phyloP scores from a whole-genome alignment of 1,140 invertebrate genomes.

The Euglossa dilemma region DNA sequence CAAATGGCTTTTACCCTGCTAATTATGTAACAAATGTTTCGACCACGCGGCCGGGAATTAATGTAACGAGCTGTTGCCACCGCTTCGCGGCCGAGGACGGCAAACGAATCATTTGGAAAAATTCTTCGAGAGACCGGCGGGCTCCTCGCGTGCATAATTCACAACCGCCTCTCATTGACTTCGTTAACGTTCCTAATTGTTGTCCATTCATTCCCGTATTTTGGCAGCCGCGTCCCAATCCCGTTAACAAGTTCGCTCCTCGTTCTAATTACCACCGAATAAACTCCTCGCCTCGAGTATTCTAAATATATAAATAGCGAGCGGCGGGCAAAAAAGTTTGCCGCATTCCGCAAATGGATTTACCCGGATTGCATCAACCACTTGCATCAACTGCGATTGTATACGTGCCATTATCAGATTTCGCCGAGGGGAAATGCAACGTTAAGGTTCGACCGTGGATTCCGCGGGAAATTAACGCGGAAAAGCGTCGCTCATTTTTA shows the following conservation, averaged over 20 bases:
- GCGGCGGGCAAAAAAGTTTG: conserved; percentile 6
- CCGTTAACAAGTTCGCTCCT: conserved; percentile 41
- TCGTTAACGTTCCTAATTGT: conserved; percentile 44
- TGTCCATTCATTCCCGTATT: conserved; percentile 35
- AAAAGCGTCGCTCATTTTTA: neutral
- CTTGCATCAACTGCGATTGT: too few species aligned
- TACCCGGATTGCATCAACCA: neutral
- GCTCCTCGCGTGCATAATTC: conserved; percentile 29
- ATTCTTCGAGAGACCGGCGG: neutral
- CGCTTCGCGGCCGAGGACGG: neutral
- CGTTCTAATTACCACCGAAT: conserved; percentile 41
- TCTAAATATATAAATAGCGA: conserved; percentile 8
- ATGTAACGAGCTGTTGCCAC: conserved; percentile 1
- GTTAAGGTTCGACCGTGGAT: neutral
- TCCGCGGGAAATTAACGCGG: neutral
- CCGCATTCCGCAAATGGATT: neutral
- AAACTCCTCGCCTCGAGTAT: conserved; percentile 30
- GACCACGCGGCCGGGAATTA: neutral
- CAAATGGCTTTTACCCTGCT: neutral
- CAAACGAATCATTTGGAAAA: conserved; percentile 29
- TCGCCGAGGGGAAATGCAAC: neutral
- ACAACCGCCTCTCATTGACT: conserved; percentile 30
- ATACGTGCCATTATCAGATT: neutral
- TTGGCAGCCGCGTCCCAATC: conserved; percentile 33
- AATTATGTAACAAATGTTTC: conserved; percentile 10